Base-by-base conservation (phyloP, 2,888 invertebrate species). In the Tineola bisselliella region DNA sequence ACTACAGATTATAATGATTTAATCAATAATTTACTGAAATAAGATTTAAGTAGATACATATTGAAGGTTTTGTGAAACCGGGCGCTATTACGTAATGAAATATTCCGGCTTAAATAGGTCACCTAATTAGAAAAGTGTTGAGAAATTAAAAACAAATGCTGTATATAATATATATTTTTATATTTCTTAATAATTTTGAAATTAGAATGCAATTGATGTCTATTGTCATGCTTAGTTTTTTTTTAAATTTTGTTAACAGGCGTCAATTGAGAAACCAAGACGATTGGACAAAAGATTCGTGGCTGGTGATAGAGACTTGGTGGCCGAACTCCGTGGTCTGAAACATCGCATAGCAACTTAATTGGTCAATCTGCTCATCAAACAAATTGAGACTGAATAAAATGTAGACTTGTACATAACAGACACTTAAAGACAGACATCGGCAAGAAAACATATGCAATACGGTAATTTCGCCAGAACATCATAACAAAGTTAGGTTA, bases 211-310 rank as follows among this genome's bases (percentile, higher is more conserved):
- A n/a, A n/a, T n/a, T n/a, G n/a, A n/a, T n/a, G n/a, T n/a, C n/a
- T n/a, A n/a, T n/a, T n/a, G n/a, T n/a, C n/a, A n/a, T n/a, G n/a
- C n/a, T n/a, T n/a, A n/a, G n/a, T n/a, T n/a, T n/a, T n/a, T 25
- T 25, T 25, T 25, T 25, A 25, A 25, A 25, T 25, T 17, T 48
- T 48, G 48, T 48, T n/a, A 13, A 48, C 78, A 87, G 87, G 77
- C 80, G 63, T 63, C 75, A 31, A 8, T 33, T 33, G 65, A 70
- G 54, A 79, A 79, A 64, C 68, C 69, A 38, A 74, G 84, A 65
- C 81, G 88, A 67, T 89, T 91, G 72, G 88, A 90, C 67, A 91
- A 91, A 70, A 87, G 91, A 62, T 91, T 90, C 71, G 88, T 91
- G 57, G 87, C 90, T 0, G 88, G 87, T 64, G 91, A 91, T 72